A percentile compares a stretch with the other conserved stretches of the same genome.
Conservation (phyloP, 2,888 invertebrate genomes). For the Limenitis camilla region DNA sequence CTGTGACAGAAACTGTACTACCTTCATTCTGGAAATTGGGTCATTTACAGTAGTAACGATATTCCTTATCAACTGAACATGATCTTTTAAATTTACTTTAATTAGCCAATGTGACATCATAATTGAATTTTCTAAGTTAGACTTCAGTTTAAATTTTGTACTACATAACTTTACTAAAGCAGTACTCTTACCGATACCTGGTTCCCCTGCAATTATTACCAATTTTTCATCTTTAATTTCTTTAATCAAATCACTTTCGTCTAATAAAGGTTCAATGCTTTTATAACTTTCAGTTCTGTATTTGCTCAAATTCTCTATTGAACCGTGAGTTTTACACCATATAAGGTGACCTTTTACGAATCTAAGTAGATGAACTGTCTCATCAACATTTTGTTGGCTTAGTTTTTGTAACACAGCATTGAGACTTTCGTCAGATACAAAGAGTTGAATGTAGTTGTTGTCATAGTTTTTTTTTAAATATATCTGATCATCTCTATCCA, state of each 20-base stretch:
- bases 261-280: not conserved
- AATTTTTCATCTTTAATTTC: not conserved
- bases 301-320: not conserved
- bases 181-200: conserved; percentile 3
- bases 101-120: conserved; percentile 1
- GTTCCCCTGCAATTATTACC: not conserved
- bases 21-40: not conserved
- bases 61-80: not conserved
- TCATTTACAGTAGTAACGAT: not conserved
- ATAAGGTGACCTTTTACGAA: not conserved
- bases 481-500: not conserved
- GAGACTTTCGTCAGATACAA: not conserved
- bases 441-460: not conserved
- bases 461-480: not conserved
- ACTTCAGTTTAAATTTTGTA: not conserved
- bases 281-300: not conserved
- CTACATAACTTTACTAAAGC: not conserved
- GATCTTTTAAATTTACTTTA: not conserved
- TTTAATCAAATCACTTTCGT: not conserved
- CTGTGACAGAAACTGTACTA: not conserved
- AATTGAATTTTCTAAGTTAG: not conserved
- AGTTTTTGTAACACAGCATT: not conserved
- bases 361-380: not conserved
- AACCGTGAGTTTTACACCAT: not conserved
- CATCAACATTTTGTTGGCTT: not conserved